Evolutionary conservation across 2,888 invertebrate species (phyloP).

Genomic region (Zele albiditarsus): DNA sequence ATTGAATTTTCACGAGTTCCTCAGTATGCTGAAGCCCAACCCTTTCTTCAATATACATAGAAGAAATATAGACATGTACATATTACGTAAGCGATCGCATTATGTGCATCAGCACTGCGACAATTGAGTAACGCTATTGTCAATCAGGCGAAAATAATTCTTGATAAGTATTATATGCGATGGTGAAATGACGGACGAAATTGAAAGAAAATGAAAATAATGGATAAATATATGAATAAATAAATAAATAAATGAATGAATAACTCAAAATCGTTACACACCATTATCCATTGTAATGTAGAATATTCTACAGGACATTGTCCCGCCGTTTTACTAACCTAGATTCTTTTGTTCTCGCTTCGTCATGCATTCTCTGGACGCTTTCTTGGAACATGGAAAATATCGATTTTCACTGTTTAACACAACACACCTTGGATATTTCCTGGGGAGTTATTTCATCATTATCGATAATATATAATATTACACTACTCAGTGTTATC

Average conservation of each 20-base stretch:
- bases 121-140: not conserved
- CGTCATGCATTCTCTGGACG: constrained; percentile 4
- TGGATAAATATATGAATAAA: not conserved
- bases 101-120: not conserved
- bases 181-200: not conserved
- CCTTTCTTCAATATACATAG: not conserved
- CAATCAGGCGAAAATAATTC: not conserved
- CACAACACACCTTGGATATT: not conserved
- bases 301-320: constrained; percentile 27
- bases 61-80: not conserved
- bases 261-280: not conserved
- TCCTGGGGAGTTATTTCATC: not conserved
- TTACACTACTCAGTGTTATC: not conserved
- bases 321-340: constrained; percentile 22
- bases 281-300: not conserved
- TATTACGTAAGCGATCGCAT: not conserved
- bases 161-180: too few species aligned
- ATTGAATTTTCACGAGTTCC: not conserved
- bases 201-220: not conserved
- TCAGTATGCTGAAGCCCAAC: not conserved
- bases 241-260: not conserved
- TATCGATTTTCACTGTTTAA: constrained; percentile 3
- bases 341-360: constrained; percentile 17
- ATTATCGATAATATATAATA: not conserved
- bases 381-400: constrained; percentile 18